Conservation (phyloP, 2,113 vertebrate species). For the Piaya cayana region DNA sequence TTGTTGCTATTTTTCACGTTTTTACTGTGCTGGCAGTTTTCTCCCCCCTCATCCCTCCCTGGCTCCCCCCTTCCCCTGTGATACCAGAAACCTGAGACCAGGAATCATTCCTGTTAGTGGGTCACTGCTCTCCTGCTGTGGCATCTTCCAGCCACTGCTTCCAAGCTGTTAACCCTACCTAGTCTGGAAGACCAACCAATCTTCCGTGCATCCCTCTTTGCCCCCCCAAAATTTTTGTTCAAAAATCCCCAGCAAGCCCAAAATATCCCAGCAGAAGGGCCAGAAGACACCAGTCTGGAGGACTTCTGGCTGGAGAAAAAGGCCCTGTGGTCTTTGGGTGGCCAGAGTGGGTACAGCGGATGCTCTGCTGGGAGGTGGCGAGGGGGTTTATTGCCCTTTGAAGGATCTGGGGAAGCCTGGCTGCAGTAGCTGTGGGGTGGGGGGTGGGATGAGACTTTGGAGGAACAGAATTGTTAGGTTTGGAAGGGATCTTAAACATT, state of each 20-base stretch:
- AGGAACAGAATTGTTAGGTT: not conserved
- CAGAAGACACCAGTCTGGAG: rapidly evolving
- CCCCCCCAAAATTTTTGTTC: too few relatives aligned
- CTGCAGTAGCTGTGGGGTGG: not conserved
- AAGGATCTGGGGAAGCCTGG: not conserved
- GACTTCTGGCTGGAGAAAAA: not conserved
- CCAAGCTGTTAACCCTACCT: not conserved
- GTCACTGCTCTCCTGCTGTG: not conserved
- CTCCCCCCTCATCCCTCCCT: not conserved
- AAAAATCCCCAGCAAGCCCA: rapidly evolving
- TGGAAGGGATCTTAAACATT: too few relatives aligned
- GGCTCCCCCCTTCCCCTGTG: not conserved
- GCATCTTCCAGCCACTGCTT: not conserved
- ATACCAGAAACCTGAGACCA: not conserved
- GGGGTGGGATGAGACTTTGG: not conserved
- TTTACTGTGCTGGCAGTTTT: not conserved
- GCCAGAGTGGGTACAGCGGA: not conserved
- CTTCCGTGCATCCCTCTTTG: rapidly evolving
- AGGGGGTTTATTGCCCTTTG: rapidly evolving
- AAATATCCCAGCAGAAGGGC: not conserved
- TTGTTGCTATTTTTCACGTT: conserved; percentile 44
- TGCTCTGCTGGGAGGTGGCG: not conserved
- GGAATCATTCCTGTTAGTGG: not conserved
- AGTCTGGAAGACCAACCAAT: not conserved
- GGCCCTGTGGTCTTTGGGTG: not conserved